Conservation (phyloP, 2,888 invertebrate species). For the Hoplodrina blanda region DNA sequence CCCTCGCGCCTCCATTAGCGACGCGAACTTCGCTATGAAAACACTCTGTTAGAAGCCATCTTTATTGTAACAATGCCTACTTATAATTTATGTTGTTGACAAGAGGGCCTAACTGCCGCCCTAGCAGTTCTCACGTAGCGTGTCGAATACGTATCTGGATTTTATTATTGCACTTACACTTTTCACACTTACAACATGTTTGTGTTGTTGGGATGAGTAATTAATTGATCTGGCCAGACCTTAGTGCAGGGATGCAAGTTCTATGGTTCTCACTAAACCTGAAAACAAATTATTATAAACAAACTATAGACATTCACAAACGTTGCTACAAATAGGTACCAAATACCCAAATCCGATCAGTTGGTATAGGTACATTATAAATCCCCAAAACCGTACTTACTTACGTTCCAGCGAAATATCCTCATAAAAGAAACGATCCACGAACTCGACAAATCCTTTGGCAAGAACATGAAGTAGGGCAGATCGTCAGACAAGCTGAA, state of each 20-base stretch:
- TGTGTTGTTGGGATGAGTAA: slow-evolving; percentile 4
- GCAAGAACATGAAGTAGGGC: slow-evolving; percentile 89
- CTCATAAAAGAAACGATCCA: slow-evolving; percentile 89
- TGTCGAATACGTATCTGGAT: slow-evolving; percentile 78
- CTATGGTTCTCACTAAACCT: not conserved
- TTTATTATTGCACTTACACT: slow-evolving; percentile 76
- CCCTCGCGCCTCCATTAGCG: slow-evolving; percentile 84
- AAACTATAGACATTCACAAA: slow-evolving; percentile 13
- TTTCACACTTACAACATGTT: slow-evolving; percentile 45
- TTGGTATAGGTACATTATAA: slow-evolving; percentile 79
- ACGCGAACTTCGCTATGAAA: slow-evolving; percentile 85
- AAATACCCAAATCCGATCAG: slow-evolving; percentile 76
- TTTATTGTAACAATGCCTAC: slow-evolving; percentile 85
- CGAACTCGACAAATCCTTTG: slow-evolving; percentile 89
- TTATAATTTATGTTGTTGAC: slow-evolving; percentile 88
- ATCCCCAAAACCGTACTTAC: slow-evolving; percentile 86
- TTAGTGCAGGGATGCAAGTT: not conserved
- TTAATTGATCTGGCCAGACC: slow-evolving; percentile 13
- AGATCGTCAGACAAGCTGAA: slow-evolving; percentile 88
- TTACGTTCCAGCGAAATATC: slow-evolving; percentile 84
- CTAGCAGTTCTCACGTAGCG: slow-evolving; percentile 74
- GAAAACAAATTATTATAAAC: slow-evolving; percentile 2
- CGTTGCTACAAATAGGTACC: not conserved
- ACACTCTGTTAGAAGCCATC: slow-evolving; percentile 83
- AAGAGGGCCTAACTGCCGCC: slow-evolving; percentile 82